phyloP scores from a whole-genome alignment of 2,888 invertebrate genomes.

The Euplagia quadripunctaria region DNA sequence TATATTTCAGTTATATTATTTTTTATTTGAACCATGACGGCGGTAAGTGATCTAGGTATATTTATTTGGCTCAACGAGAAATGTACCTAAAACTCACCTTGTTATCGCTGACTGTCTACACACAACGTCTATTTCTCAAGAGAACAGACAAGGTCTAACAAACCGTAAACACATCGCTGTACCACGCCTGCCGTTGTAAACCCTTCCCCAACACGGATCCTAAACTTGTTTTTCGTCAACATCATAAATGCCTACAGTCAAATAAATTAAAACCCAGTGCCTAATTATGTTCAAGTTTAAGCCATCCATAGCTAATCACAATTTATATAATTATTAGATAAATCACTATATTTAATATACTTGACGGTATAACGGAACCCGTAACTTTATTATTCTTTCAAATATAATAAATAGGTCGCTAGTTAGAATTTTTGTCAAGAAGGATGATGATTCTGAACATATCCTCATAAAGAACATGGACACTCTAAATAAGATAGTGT shows the following conservation, averaged over 20 bases:
- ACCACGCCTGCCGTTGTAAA: neutral
- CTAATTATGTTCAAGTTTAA: neutral
- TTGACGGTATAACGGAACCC: no score
- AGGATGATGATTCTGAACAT: no score
- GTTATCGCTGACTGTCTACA: neutral
- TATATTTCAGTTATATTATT: no score
- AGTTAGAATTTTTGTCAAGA: no score
- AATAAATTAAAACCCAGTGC: constrained; percentile 36
- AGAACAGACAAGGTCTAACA: neutral
- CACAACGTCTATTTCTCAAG: neutral
- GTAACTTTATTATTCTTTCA: no score
- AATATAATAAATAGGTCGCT: no score
- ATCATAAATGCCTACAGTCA: constrained; percentile 51
- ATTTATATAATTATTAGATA: neutral
- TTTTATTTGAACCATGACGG: no score
- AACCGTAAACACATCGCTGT: neutral
- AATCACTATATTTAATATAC: neutral
- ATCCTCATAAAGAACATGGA: no score
- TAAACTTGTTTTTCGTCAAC: constrained; percentile 63
- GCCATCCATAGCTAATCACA: neutral
- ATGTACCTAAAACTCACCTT: neutral
- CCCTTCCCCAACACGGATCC: constrained; percentile 52
- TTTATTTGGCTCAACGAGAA: neutral
- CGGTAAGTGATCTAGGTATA: no score
- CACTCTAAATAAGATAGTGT: no score